Percentiles rank a stretch among this genome's conserved stretches.
Conservation (phyloP, 2,113 vertebrate species). For the Emydura subglobosa region DNA sequence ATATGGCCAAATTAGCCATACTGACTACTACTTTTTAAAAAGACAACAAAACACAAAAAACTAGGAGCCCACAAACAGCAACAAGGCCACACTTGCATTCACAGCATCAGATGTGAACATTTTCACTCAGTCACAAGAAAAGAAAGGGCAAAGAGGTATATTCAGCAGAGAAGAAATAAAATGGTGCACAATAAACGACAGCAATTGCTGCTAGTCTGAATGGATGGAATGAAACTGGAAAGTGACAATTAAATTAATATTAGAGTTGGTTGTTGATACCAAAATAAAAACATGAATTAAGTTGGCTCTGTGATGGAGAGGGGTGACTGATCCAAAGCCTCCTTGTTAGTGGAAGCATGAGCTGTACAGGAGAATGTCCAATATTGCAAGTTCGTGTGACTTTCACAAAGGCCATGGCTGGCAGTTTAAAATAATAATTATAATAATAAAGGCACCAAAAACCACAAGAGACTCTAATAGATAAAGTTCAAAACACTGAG, state of each 20-base stretch:
- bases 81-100: background rate
- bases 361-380: background rate
- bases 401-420: background rate
- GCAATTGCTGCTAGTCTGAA: background rate
- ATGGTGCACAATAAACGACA: background rate
- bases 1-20: background rate
- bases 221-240: background rate
- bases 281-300: background rate
- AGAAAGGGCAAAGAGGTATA: background rate
- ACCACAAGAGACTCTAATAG: background rate
- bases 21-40: background rate
- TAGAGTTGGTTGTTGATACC: background rate
- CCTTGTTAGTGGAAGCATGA: background rate
- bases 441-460: background rate
- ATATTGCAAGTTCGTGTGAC: background rate
- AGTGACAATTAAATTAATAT: background rate
- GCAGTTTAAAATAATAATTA: background rate
- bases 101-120: background rate
- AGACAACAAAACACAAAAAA: background rate
- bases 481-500: background rate
- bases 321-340: background rate
- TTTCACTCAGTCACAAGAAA: background rate
- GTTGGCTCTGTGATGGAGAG: background rate
- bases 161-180: background rate
- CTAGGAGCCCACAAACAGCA: background rate